Evolutionary conservation across 2,888 invertebrate genomes (phyloP).

Genomic region (Tachina lurida): DNA sequence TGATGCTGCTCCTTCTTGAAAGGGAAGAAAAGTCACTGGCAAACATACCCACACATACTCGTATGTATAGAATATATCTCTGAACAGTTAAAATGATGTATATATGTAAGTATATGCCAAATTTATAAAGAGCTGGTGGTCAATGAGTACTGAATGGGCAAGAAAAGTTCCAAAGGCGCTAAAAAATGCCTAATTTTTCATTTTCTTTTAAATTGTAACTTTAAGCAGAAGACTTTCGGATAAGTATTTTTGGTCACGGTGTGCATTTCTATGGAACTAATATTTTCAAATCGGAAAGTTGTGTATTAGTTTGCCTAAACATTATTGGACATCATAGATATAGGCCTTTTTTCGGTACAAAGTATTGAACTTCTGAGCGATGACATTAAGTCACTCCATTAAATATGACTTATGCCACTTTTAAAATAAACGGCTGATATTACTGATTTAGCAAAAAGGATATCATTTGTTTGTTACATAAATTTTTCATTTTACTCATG

Average conservation of each 20-base stretch:
- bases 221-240: not conserved
- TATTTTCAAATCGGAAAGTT: not conserved
- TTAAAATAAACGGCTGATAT: not conserved
- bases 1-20: constrained; percentile 50
- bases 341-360: too few relatives aligned
- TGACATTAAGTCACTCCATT: too few relatives aligned
- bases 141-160: constrained; percentile 22
- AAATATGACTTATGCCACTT: too few relatives aligned
- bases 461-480: constrained; percentile 57
- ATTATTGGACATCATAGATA: too few relatives aligned
- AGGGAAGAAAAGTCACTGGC: not conserved
- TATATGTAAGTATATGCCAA: not conserved
- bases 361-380: too few relatives aligned
- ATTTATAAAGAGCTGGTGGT: constrained; percentile 38
- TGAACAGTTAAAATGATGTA: not conserved
- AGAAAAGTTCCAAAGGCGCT: constrained; percentile 51
- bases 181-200: not conserved
- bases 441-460: not conserved
- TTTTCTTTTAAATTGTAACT: not conserved
- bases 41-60: not conserved
- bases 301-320: too few relatives aligned
- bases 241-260: too few relatives aligned
- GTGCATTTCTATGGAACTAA: too few relatives aligned
- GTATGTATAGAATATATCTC: not conserved
- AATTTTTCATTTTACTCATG: constrained; percentile 66